Percentiles rank a stretch among this genome's conserved stretches.
phyloP scores from a whole-genome alignment of 1,140 invertebrate species.

The Hycleus cichorii region DNA sequence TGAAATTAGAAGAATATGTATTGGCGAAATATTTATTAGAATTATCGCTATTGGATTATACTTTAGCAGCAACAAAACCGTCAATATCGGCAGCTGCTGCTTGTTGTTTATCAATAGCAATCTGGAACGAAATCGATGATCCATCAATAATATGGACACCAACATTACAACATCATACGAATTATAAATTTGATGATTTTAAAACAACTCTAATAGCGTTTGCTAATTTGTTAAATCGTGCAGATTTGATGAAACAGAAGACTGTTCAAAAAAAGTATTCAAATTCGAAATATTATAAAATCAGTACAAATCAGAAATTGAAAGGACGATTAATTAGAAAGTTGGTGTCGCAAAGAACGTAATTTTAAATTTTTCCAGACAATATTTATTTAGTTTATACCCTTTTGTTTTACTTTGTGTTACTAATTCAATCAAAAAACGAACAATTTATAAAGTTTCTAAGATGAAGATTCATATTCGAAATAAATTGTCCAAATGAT shows the following conservation, averaged over 20 bases:
- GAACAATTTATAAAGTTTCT: no score
- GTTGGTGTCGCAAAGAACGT: background rate
- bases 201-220: background rate
- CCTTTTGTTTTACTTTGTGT: no score
- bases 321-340: background rate
- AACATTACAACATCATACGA: slow-evolving; percentile 30
- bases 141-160: slow-evolving; percentile 42
- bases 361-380: no score
- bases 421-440: no score
- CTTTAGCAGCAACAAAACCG: slow-evolving; percentile 70
- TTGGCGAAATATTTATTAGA: slow-evolving; percentile 76
- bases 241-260: background rate
- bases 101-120: slow-evolving; percentile 55
- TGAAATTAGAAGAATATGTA: slow-evolving; percentile 79
- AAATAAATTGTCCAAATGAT: no score
- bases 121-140: slow-evolving; percentile 37
- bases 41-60: slow-evolving; percentile 74
- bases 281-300: background rate
- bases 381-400: no score
- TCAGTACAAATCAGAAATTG: background rate
- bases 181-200: background rate
- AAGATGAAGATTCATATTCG: no score
- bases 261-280: background rate
- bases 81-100: slow-evolving; percentile 73
- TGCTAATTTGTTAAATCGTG: background rate